phyloP scores from a whole-genome alignment of 2,888 invertebrate species.

The Torymus aiolomorphi region DNA sequence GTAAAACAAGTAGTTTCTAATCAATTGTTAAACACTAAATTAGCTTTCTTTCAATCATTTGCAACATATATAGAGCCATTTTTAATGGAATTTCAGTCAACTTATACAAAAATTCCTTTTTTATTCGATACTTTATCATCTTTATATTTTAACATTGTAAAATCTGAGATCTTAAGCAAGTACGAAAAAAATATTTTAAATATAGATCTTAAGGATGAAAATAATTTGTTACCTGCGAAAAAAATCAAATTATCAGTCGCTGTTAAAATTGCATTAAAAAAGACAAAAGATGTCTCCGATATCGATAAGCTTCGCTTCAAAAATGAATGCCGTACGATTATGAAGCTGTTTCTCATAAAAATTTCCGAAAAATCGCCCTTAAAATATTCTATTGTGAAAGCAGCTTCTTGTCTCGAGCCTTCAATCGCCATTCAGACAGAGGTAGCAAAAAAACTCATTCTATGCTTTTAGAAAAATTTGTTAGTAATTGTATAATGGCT shows the following conservation, averaged over 20 bases:
- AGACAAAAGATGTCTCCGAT: neutral
- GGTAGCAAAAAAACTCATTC: too few relatives aligned
- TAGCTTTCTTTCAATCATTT: too few relatives aligned
- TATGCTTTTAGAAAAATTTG: too few relatives aligned
- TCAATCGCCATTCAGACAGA: too few relatives aligned
- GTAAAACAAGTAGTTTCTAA: constrained; percentile 8
- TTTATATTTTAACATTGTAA: too few relatives aligned
- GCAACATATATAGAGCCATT: too few relatives aligned
- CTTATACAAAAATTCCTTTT: too few relatives aligned
- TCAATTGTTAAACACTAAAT: neutral
- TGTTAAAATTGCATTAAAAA: neutral
- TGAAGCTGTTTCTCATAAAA: neutral
- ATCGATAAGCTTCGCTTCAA: neutral
- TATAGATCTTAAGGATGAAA: neutral
- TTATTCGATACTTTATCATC: too few relatives aligned
- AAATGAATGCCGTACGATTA: neutral
- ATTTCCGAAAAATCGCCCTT: neutral
- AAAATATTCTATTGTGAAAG: neutral
- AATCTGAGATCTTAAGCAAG: neutral
- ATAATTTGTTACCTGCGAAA: neutral
- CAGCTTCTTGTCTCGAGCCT: neutral
- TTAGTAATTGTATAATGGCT: too few relatives aligned
- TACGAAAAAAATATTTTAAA: neutral
- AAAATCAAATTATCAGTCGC: neutral
- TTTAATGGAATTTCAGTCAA: too few relatives aligned